Evolutionary conservation across 2,113 vertebrate genomes (phyloP).

Genomic region (Notechis scutatus): DNA sequence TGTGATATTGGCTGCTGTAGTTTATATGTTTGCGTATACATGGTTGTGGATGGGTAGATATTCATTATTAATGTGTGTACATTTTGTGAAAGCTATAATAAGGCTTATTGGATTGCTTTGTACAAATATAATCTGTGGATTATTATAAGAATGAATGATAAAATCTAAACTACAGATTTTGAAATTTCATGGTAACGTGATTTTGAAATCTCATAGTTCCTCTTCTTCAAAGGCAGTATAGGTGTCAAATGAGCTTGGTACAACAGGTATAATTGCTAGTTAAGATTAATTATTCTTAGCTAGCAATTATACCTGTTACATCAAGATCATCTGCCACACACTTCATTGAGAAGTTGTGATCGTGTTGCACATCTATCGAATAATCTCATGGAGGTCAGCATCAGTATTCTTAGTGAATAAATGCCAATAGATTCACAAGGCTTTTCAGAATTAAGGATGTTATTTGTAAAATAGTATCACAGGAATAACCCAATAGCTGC

Average conservation of each 20-base stretch:
- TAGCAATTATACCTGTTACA: neutral
- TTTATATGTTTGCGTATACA: neutral
- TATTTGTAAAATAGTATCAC: neutral
- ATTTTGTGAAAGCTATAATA: neutral
- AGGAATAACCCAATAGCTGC: conserved; percentile 45
- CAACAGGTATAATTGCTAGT: neutral
- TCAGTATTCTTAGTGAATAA: neutral
- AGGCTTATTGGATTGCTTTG: neutral
- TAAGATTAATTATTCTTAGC: neutral
- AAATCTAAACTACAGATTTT: neutral
- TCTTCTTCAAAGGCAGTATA: neutral
- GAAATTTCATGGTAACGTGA: neutral
- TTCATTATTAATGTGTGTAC: neutral
- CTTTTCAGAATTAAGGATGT: conserved; percentile 24
- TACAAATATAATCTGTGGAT: neutral
- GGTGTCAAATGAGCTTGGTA: neutral
- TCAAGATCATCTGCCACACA: neutral
- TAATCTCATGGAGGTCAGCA: neutral
- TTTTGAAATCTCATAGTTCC: neutral
- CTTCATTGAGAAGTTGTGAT: neutral
- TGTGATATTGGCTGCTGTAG: neutral
- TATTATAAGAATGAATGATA: neutral
- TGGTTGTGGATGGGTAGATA: neutral
- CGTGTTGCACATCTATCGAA: neutral
- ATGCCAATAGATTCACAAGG: conserved; percentile 5